Percentiles rank a stretch among this genome's conserved stretches.
These are phyloP conservation scores for Agraylea sexmaculata DNA, from an alignment of 1,140 invertebrate species.

Conservation along the genomic window DNA sequence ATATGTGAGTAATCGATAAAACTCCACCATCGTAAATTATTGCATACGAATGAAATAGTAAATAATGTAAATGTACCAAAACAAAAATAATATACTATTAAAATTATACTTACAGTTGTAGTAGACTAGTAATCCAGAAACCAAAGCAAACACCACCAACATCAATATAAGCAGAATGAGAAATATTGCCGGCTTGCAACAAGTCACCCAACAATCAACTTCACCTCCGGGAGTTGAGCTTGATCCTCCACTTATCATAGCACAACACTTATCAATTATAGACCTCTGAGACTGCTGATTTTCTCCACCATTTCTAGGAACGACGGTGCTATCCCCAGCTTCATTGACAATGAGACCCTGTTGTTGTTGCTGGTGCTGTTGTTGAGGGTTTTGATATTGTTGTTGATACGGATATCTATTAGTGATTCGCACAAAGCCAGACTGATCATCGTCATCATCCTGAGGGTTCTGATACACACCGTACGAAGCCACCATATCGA, in stretches of 20 bases:
- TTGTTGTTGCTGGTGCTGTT: conserved; percentile 31
- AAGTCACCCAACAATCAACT: conserved; percentile 25
- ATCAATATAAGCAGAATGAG: conserved; percentile 34
- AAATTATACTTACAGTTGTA: conserved; percentile 37
- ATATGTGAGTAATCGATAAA: too few species aligned
- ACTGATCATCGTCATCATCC: conserved; percentile 36
- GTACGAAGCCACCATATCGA: conserved; percentile 40
- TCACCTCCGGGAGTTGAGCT: conserved; percentile 13
- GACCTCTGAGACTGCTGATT: conserved; percentile 7
- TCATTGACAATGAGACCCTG: conserved; percentile 40
- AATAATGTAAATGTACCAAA: neutral
- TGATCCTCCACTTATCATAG: conserved; percentile 4
- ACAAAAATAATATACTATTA: neutral
- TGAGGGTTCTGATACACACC: conserved; percentile 38
- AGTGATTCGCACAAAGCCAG: conserved; percentile 33
- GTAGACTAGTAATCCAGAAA: conserved; percentile 38
- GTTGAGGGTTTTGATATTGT: conserved; percentile 29
- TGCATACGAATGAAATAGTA: too few species aligned
- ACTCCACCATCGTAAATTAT: too few species aligned
- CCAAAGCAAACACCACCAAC: conserved; percentile 35
- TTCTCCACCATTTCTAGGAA: conserved; percentile 25
- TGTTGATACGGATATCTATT: conserved; percentile 32
- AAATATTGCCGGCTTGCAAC: conserved; percentile 34
- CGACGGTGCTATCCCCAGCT: conserved; percentile 37
- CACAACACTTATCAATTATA: conserved; percentile 14